Evolutionary conservation across 2,113 vertebrate genomes (phyloP).

Genomic region (Dasyornis broadbenti): DNA sequence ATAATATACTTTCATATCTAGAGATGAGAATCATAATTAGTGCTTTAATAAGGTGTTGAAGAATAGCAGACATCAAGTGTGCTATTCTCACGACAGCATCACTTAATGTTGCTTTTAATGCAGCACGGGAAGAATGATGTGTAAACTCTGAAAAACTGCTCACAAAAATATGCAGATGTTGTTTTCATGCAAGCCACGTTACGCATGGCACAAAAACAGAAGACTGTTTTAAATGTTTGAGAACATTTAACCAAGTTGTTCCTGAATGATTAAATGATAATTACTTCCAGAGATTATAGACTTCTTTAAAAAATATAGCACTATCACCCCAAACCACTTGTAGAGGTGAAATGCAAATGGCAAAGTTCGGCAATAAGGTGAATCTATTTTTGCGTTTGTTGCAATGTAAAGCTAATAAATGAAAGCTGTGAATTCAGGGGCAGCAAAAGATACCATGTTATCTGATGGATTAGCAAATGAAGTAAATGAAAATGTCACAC

Average conservation of each 20-base stretch:
- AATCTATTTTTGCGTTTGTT: neutral
- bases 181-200: neutral
- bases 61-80: neutral
- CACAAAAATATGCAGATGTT: neutral
- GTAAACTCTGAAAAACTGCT: neutral
- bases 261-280: neutral
- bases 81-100: neutral
- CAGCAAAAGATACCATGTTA: neutral
- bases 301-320: neutral
- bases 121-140: neutral
- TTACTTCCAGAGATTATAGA: neutral
- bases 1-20: neutral
- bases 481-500: slow-evolving; percentile 41
- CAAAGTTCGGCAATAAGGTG: neutral
- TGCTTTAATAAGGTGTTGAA: neutral
- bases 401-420: slow-evolving; percentile 9
- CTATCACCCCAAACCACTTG: neutral
- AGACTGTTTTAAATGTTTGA: neutral
- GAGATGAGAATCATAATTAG: neutral
- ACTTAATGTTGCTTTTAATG: neutral
- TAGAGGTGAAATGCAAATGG: neutral
- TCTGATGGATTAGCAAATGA: slow-evolving; percentile 30
- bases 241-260: neutral
- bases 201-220: neutral
- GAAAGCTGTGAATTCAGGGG: neutral